These are phyloP conservation scores for Idaea biselata DNA, from an alignment of 2,888 invertebrate species.

Conservation along the genomic window DNA sequence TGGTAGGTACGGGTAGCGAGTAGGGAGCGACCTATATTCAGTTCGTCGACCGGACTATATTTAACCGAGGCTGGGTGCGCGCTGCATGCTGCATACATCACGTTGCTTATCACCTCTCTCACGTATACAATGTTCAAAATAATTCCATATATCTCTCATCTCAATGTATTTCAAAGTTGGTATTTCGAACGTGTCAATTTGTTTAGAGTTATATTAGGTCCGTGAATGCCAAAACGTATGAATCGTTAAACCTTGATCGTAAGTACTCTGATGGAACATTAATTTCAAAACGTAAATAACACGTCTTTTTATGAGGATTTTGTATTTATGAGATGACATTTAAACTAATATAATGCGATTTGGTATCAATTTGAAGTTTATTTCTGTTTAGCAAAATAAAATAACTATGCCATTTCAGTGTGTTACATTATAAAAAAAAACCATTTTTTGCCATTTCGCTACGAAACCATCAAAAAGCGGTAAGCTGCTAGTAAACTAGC, in stretches of 20 bases:
- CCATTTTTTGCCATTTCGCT: no score
- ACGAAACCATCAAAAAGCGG: no score
- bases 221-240: slow-evolving; percentile 14
- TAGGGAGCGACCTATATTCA: slow-evolving; percentile 65
- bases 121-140: slow-evolving; percentile 30
- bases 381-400: not conserved
- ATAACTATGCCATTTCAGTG: not conserved
- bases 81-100: slow-evolving; percentile 60
- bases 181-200: slow-evolving; percentile 23
- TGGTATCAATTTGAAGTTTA: not conserved
- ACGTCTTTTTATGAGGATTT: not conserved
- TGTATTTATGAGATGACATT: not conserved
- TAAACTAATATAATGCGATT: not conserved
- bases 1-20: slow-evolving; percentile 20
- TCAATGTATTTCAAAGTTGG: slow-evolving; percentile 23
- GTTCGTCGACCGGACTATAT: slow-evolving; percentile 74
- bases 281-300: not conserved
- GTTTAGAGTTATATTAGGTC: slow-evolving; percentile 10
- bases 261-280: slow-evolving; percentile 21
- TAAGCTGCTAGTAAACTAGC: no score
- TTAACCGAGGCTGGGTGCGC: slow-evolving; percentile 53
- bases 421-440: not conserved
- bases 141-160: slow-evolving; percentile 30
- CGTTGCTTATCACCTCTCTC: slow-evolving; percentile 47
- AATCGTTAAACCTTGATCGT: slow-evolving; percentile 17